These are phyloP conservation scores for Poecilobothrus nobilitatus DNA, from an alignment of 2,888 invertebrate genomes.

Conservation along the genomic window DNA sequence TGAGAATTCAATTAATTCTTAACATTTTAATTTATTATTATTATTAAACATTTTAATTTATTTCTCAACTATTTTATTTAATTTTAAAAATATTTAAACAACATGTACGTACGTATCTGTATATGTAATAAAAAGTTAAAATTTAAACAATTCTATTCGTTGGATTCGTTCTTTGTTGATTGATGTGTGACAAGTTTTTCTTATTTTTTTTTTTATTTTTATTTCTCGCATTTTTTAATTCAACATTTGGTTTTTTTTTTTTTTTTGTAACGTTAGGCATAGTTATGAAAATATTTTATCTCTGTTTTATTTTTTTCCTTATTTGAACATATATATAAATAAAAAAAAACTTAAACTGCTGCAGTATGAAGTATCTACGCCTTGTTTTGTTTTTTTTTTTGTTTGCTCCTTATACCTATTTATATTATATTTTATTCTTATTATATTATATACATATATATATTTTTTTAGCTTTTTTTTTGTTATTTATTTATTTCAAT, in stretches of 20 bases:
- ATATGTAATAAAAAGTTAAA: background rate
- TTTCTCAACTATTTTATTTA: too few relatives aligned
- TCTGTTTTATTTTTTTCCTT: background rate
- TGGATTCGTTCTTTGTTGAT: background rate
- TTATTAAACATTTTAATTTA: too few relatives aligned
- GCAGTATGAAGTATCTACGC: background rate
- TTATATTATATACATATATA: too few relatives aligned
- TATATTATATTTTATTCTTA: too few relatives aligned
- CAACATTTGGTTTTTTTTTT: background rate
- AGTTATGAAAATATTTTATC: too few relatives aligned
- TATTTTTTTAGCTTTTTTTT: too few relatives aligned
- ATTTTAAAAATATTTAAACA: too few relatives aligned
- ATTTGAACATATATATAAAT: background rate
- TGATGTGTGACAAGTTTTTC: background rate
- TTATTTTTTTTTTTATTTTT: background rate
- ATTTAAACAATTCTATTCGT: background rate
- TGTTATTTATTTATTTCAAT: constrained; percentile 3
- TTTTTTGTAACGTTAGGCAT: too few relatives aligned
- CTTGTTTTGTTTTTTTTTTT: background rate
- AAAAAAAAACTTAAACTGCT: background rate
- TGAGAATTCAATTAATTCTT: too few relatives aligned
- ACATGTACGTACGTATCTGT: too few relatives aligned
- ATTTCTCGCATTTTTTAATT: background rate
- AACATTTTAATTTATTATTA: too few relatives aligned
- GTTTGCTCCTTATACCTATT: too few relatives aligned